These are phyloP conservation scores for Anniella stebbinsi DNA, from an alignment of 2,797 vertebrate species.

Conservation along the genomic window DNA sequence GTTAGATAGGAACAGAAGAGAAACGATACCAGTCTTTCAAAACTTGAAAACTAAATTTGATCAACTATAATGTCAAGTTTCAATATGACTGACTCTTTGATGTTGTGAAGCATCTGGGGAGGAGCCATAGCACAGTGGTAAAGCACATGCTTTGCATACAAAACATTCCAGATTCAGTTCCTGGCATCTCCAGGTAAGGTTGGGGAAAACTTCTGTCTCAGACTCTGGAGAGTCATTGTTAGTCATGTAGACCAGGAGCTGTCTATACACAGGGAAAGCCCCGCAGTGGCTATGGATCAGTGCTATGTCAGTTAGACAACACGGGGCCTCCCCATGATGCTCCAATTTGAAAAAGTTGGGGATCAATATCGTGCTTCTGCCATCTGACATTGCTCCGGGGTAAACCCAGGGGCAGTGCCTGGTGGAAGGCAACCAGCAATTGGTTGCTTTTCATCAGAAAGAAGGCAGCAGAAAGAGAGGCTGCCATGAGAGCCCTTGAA, in stretches of 20 bases:
- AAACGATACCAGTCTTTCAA: not conserved
- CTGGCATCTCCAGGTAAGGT: not conserved
- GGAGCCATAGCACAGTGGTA: not conserved
- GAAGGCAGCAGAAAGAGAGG: no score
- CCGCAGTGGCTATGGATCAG: no score
- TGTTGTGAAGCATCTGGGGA: not conserved
- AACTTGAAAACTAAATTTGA: slow-evolving; percentile 14
- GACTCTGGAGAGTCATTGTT: not conserved
- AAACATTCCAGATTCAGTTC: not conserved
- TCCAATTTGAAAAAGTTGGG: no score
- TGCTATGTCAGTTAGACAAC: no score
- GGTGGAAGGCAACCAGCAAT: no score
- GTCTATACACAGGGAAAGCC: no score
- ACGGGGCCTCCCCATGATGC: no score
- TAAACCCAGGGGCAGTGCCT: no score
- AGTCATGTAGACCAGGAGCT: not conserved
- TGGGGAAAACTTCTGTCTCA: not conserved
- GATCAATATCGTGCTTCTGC: no score
- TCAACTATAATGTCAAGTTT: slow-evolving; percentile 36
- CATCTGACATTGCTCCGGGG: no score
- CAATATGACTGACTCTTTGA: not conserved
- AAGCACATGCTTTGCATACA: not conserved
- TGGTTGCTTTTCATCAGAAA: no score
- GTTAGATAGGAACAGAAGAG: slow-evolving; percentile 2
- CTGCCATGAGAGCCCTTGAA: no score